These are phyloP conservation scores for Escarpia spicata DNA, from an alignment of 2,888 invertebrate genomes.

Conservation along the genomic window DNA sequence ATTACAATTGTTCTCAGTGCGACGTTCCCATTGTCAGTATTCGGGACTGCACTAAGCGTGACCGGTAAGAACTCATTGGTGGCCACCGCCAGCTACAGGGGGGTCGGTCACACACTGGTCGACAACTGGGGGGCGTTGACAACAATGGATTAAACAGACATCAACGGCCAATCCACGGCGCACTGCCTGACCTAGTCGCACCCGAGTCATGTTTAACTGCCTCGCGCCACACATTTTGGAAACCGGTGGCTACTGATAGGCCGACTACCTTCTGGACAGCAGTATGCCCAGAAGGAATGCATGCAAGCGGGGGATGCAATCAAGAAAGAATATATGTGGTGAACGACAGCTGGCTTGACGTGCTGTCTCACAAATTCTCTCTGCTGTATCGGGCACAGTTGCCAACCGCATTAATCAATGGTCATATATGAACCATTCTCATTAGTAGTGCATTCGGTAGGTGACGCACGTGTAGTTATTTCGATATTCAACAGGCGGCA, in stretches of 20 bases:
- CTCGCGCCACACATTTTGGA: too few species aligned
- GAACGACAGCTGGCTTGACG: background rate
- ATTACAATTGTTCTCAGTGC: background rate
- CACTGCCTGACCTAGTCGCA: background rate
- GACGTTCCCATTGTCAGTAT: background rate
- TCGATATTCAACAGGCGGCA: background rate
- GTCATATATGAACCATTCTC: background rate
- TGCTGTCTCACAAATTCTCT: background rate
- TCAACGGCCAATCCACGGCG: background rate
- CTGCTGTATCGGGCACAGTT: background rate
- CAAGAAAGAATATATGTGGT: background rate
- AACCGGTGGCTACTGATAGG: too few species aligned
- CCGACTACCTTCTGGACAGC: background rate
- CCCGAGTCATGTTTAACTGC: too few species aligned
- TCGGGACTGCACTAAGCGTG: background rate
- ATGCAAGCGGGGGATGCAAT: background rate
- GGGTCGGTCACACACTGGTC: background rate
- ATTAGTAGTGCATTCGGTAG: background rate
- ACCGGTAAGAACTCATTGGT: background rate
- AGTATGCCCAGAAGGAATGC: background rate
- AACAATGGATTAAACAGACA: background rate
- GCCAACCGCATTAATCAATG: background rate
- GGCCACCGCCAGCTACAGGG: background rate
- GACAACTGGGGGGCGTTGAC: background rate
- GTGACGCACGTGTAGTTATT: background rate